These are phyloP conservation scores for Microtus richardsoni DNA, from an alignment of 2,113 vertebrate species.

Conservation along the genomic window DNA sequence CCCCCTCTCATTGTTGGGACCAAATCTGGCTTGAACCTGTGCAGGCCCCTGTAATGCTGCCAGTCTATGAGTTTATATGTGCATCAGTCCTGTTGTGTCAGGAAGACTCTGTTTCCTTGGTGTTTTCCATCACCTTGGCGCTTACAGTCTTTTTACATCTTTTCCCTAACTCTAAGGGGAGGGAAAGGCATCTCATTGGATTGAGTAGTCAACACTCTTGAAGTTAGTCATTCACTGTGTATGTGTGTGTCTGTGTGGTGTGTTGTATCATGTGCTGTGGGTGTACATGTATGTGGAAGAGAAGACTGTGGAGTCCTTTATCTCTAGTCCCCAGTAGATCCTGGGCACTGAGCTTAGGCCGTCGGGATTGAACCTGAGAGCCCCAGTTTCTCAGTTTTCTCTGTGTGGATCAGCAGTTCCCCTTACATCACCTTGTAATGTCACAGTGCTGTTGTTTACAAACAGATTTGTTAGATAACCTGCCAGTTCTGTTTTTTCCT, in stretches of 20 bases:
- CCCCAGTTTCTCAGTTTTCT: background rate
- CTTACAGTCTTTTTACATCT: background rate
- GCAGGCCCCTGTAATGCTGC: background rate
- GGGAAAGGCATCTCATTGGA: background rate
- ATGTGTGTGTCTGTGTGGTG: background rate
- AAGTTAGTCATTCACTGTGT: background rate
- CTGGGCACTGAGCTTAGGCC: background rate
- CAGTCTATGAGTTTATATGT: background rate
- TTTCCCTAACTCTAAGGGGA: background rate
- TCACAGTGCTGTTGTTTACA: background rate
- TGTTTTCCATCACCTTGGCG: background rate
- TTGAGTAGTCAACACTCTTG: background rate
- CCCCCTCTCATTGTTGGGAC: background rate
- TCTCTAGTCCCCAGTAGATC: too few relatives aligned
- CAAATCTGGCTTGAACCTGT: background rate
- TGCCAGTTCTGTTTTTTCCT: background rate
- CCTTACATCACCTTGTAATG: background rate
- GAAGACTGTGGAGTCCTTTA: background rate
- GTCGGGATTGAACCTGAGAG: background rate
- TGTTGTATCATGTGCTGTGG: background rate
- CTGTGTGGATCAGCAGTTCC: slow-evolving; percentile 10
- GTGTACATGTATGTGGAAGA: background rate
- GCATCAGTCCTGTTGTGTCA: background rate
- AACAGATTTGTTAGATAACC: background rate
- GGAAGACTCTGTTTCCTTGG: background rate